A percentile compares a stretch with the other conserved stretches of the same genome.
Conservation (phyloP, 2,113 vertebrate species). For the Hippolais icterina region DNA sequence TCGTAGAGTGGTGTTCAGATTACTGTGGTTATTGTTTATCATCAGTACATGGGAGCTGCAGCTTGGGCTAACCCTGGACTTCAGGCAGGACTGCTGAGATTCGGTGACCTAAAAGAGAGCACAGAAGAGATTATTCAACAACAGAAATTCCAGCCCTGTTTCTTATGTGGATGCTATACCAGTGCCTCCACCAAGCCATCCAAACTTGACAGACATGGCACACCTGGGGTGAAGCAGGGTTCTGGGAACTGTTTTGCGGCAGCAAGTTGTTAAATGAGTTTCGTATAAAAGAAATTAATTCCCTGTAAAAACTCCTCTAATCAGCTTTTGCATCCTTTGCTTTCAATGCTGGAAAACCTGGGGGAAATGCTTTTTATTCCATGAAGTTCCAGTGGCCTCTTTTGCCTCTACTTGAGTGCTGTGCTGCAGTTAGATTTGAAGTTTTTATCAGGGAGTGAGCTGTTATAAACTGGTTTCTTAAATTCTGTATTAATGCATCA, state of each 20-base stretch:
- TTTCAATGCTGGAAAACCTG: not conserved
- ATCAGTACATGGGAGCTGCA: not conserved
- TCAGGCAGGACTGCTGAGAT: not conserved
- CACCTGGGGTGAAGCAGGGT: not conserved
- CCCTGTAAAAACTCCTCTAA: not conserved
- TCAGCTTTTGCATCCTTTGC: not conserved
- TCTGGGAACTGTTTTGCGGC: not conserved
- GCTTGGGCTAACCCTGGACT: not conserved
- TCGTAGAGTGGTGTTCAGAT: not conserved
- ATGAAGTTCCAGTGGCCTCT: not conserved
- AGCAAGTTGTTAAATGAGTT: not conserved
- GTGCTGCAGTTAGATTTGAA: not conserved
- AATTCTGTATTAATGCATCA: not conserved
- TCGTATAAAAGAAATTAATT: not conserved
- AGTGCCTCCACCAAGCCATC: not conserved
- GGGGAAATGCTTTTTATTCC: not conserved
- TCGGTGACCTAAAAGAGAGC: not conserved
- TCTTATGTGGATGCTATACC: not conserved
- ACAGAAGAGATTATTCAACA: not conserved
- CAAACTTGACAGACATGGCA: not conserved
- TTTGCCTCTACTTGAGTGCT: not conserved
- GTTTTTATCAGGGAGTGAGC: not conserved
- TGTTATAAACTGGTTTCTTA: not conserved
- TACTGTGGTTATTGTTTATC: not conserved
- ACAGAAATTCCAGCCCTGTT: not conserved